These are phyloP conservation scores for Allygus modestus DNA, from an alignment of 2,888 invertebrate species.

Conservation along the genomic window DNA sequence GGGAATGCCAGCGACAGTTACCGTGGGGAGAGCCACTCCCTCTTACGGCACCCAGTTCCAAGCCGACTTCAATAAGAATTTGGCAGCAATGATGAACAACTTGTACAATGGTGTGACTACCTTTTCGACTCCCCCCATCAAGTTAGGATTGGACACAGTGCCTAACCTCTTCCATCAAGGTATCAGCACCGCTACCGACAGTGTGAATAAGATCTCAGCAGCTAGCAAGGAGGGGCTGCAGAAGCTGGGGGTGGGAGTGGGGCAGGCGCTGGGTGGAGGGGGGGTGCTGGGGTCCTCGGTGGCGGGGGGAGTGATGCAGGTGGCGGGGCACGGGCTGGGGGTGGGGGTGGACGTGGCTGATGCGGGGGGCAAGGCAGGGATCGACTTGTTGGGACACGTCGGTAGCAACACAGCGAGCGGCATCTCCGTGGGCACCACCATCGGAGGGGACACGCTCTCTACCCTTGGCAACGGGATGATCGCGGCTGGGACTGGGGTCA, in stretches of 20 bases:
- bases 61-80: neutral
- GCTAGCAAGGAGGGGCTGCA: neutral
- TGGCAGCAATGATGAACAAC: conserved; percentile 2
- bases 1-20: neutral
- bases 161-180: neutral
- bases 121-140: neutral
- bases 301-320: conserved; percentile 8
- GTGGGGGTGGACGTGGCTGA: neutral
- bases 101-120: neutral
- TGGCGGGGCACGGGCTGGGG: conserved; percentile 3
- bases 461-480: neutral
- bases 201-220: neutral
- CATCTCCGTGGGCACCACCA: neutral
- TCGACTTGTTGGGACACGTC: neutral
- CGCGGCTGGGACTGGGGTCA: conserved; percentile 2
- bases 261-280: conserved; percentile 9
- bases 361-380: neutral
- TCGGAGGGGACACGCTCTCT: neutral
- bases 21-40: neutral
- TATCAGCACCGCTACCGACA: neutral
- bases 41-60: conserved; percentile 2
- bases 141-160: conserved; percentile 1
- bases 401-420: neutral
- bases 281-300: conserved; percentile 1
- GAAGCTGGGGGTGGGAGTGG: neutral